A percentile compares a stretch with the other conserved stretches of the same genome.
Evolutionary conservation across 2,113 vertebrate genomes (phyloP).

Genomic region (Brachyhypopomus occidentalis): DNA sequence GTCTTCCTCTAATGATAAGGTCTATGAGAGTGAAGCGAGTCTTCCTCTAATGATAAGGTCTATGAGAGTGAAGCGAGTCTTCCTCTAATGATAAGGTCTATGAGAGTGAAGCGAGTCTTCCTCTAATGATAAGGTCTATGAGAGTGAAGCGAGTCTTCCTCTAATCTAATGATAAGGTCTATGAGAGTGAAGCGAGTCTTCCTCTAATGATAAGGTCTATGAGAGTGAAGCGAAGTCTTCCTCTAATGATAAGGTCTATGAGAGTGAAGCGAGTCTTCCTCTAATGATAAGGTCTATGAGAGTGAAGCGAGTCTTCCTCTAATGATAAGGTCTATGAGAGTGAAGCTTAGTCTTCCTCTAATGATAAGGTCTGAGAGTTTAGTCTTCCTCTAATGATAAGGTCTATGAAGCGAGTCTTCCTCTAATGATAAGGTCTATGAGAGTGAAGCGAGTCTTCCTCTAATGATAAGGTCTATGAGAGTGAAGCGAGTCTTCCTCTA

Average conservation of each 20-base stretch:
- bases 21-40: slow-evolving; percentile 37
- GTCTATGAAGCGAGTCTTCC: too few species aligned
- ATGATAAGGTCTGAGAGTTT: slow-evolving; percentile 39
- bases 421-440: slow-evolving; percentile 36
- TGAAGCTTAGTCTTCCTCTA: too few species aligned
- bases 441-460: too few species aligned
- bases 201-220: slow-evolving; percentile 35
- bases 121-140: slow-evolving; percentile 36
- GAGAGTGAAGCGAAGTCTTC: too few species aligned
- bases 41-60: slow-evolving; percentile 36
- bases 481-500: too few species aligned
- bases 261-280: too few species aligned
- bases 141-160: too few species aligned
- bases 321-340: slow-evolving; percentile 37
- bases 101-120: slow-evolving; percentile 34
- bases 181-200: slow-evolving; percentile 35
- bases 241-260: slow-evolving; percentile 36
- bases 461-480: slow-evolving; percentile 39
- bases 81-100: slow-evolving; percentile 37
- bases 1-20: slow-evolving; percentile 34
- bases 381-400: slow-evolving; percentile 35
- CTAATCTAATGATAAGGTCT: slow-evolving; percentile 37
- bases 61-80: slow-evolving; percentile 29
- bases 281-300: slow-evolving; percentile 36
- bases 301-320: too few species aligned